These are phyloP conservation scores for Catonia carolina DNA, from an alignment of 2,888 invertebrate species.

Conservation along the genomic window DNA sequence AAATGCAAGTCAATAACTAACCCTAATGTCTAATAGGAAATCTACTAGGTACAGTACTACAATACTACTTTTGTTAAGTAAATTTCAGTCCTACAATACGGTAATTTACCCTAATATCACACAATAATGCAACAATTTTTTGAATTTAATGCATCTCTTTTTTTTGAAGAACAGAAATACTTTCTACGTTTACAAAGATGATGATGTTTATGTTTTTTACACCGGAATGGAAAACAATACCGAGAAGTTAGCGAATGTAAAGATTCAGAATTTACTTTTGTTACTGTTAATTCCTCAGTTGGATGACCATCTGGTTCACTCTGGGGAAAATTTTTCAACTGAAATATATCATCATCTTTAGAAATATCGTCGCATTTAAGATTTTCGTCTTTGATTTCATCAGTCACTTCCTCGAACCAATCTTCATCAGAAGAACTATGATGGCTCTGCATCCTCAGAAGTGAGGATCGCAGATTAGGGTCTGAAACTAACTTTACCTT, in stretches of 20 bases:
- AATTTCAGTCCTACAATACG: no score
- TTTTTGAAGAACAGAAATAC: no score
- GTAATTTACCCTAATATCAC: no score
- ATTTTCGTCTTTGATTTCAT: conserved; percentile 15
- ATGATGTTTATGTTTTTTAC: neutral
- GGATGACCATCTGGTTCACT: neutral
- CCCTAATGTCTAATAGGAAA: no score
- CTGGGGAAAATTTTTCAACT: neutral
- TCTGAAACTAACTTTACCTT: conserved; percentile 39
- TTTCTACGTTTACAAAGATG: no score
- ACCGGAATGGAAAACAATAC: conserved; percentile 8
- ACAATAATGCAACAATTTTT: no score
- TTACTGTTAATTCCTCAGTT: neutral
- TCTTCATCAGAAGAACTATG: conserved; percentile 47
- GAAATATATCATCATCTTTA: neutral
- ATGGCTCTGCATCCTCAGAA: conserved; percentile 42
- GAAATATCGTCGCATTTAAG: neutral
- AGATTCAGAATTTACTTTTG: conserved; percentile 7
- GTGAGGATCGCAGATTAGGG: conserved; percentile 37
- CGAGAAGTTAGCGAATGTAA: conserved; percentile 1
- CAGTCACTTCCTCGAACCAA: conserved; percentile 44
- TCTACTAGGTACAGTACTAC: no score
- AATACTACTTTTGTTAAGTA: no score
- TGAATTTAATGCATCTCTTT: no score
- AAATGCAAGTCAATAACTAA: no score